A percentile compares a stretch with the other conserved stretches of the same genome.
These are phyloP conservation scores for Drosophila ezoana DNA, from an alignment of 2,888 invertebrate genomes.

Conservation along the genomic window DNA sequence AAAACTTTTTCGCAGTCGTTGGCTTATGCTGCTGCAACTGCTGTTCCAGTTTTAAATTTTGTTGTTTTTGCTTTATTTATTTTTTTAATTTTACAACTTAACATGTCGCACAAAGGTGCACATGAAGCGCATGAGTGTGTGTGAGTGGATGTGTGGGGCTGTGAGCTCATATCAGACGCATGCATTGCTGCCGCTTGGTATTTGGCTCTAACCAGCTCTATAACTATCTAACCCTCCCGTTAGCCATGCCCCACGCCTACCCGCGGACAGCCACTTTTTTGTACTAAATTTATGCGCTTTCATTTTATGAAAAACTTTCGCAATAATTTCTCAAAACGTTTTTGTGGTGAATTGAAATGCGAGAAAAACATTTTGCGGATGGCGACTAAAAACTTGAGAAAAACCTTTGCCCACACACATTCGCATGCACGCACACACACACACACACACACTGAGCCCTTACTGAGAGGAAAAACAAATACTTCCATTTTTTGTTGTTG, in stretches of 20 bases:
- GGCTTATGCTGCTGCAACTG: constrained; percentile 48
- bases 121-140: constrained; percentile 32
- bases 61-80: constrained; percentile 6
- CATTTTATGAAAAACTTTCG: constrained; percentile 83
- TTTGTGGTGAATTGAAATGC: constrained; percentile 84
- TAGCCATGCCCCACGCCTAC: background rate
- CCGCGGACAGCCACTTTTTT: constrained; percentile 42
- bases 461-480: constrained; percentile 54
- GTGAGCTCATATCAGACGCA: constrained; percentile 58
- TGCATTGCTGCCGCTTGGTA: constrained; percentile 68
- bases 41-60: constrained; percentile 27
- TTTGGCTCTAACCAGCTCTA: constrained; percentile 61
- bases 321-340: constrained; percentile 84
- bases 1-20: constrained; percentile 59
- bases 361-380: constrained; percentile 84
- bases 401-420: constrained; percentile 58
- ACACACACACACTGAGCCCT: constrained; percentile 8
- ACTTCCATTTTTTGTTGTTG: constrained; percentile 54
- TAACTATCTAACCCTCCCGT: constrained; percentile 39
- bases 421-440: constrained; percentile 11
- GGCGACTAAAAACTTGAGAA: constrained; percentile 83
- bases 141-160: constrained; percentile 16
- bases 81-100: constrained; percentile 66
- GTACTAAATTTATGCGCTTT: constrained; percentile 82
- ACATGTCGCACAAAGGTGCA: constrained; percentile 76